These are phyloP conservation scores for Rallus limicola DNA, from an alignment of 2,113 vertebrate genomes.

Conservation along the genomic window DNA sequence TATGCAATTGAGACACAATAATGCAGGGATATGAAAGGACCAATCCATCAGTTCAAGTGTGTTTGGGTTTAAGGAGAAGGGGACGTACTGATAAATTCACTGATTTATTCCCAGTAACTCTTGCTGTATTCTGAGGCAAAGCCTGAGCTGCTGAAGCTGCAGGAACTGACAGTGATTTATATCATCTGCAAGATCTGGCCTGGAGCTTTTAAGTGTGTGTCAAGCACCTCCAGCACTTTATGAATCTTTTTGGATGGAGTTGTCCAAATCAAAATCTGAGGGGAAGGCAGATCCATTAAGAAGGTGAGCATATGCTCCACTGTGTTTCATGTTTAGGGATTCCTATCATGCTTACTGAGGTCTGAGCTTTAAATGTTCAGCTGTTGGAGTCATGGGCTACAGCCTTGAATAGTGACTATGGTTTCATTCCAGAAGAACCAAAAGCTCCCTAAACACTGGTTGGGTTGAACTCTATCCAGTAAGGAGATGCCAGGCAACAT, in stretches of 20 bases:
- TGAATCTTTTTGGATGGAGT: constrained; percentile 20
- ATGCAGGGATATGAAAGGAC: constrained; percentile 44
- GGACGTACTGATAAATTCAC: background rate
- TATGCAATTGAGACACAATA: constrained; percentile 47
- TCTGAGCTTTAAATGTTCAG: background rate
- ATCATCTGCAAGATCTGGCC: constrained; percentile 11
- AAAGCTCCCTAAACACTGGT: background rate
- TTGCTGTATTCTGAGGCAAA: background rate
- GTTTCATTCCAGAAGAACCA: background rate
- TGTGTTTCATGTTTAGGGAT: background rate
- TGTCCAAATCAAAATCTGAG: constrained; percentile 40
- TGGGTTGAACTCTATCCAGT: background rate
- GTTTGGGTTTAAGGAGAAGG: constrained; percentile 59
- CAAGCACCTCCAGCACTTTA: constrained; percentile 47
- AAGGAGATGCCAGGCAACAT: background rate
- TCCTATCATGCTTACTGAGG: background rate
- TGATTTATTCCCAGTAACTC: constrained; percentile 41
- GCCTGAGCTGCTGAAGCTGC: background rate
- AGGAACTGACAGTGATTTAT: constrained; percentile 37
- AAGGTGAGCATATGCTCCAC: background rate
- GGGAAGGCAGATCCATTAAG: constrained; percentile 1
- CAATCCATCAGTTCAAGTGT: constrained; percentile 67
- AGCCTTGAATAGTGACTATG: background rate
- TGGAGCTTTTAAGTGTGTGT: constrained; percentile 54
- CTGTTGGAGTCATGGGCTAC: background rate